Percentiles rank a stretch among this genome's conserved stretches.
These are phyloP conservation scores for Endomychus coccineus DNA, from an alignment of 2,888 invertebrate species.

Conservation along the genomic window DNA sequence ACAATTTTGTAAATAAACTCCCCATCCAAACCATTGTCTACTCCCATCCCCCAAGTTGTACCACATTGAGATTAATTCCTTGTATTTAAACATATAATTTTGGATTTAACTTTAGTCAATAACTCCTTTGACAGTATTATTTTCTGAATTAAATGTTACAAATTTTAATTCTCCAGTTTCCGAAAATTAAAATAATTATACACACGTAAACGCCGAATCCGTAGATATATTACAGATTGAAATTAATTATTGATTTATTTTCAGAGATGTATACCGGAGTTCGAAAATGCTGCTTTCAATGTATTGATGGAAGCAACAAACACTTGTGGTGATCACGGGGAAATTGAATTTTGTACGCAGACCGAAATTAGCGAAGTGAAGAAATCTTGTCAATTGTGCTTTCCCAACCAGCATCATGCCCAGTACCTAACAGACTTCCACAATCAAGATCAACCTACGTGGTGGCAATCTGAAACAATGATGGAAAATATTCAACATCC, in stretches of 20 bases:
- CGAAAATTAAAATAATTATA: too few species aligned
- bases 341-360: conserved; percentile 83
- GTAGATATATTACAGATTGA: too few species aligned
- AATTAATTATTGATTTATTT: conserved; percentile 30
- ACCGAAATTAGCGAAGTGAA: conserved; percentile 62
- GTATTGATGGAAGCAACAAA: conserved; percentile 87
- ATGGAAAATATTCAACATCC: conserved; percentile 86
- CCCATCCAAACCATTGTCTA: too few species aligned
- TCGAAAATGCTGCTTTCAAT: conserved; percentile 92
- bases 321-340: conserved; percentile 82
- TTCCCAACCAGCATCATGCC: conserved; percentile 60
- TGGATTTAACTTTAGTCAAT: too few species aligned
- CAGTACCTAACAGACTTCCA: conserved; percentile 85
- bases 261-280: conserved; percentile 91
- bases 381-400: conserved; percentile 78
- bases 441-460: conserved; percentile 82
- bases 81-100: too few species aligned
- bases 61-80: too few species aligned
- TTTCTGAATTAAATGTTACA: too few species aligned
- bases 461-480: conserved; percentile 99
- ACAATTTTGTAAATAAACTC: too few species aligned
- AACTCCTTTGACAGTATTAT: too few species aligned
- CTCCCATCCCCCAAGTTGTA: too few species aligned
- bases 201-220: too few species aligned
- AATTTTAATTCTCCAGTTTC: too few species aligned